Percentiles rank a stretch among this genome's conserved stretches.
phyloP scores from a whole-genome alignment of 1,140 invertebrate genomes.

The Oreohelix idahoensis region DNA sequence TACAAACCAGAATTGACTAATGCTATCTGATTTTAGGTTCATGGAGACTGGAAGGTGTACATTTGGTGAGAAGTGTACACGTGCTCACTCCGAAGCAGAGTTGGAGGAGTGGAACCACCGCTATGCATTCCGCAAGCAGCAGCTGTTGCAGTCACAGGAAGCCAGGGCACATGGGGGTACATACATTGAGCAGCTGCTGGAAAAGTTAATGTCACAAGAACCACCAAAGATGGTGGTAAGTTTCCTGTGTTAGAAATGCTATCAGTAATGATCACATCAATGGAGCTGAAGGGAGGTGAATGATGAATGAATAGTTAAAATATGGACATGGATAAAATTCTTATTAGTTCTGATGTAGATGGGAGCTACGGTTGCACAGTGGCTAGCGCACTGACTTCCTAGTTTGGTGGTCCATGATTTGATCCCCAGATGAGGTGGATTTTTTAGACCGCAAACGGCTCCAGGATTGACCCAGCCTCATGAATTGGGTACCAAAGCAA shows the following conservation, averaged over 20 bases:
- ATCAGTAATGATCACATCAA: no score
- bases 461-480: no score
- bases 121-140: constrained; percentile 78
- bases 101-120: constrained; percentile 83
- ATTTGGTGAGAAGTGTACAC: constrained; percentile 82
- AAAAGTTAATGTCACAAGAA: constrained; percentile 74
- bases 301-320: no score
- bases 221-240: constrained; percentile 64
- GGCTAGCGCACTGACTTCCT: no score
- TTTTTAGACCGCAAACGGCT: no score
- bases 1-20: no score
- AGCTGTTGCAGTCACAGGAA: constrained; percentile 79
- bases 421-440: no score
- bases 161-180: constrained; percentile 81
- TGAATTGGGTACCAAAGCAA: no score
- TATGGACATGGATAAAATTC: constrained; percentile 78
- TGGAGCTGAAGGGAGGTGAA: no score
- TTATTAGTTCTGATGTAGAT: constrained; percentile 78
- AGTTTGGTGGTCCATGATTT: no score
- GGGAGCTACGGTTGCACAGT: no score
- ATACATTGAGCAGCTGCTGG: constrained; percentile 80
- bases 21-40: constrained; percentile 45
- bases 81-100: constrained; percentile 83
- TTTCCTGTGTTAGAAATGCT: no score
- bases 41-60: constrained; percentile 76